These are phyloP conservation scores for Tupaia tana DNA, from an alignment of 2,113 vertebrate species.

Conservation along the genomic window DNA sequence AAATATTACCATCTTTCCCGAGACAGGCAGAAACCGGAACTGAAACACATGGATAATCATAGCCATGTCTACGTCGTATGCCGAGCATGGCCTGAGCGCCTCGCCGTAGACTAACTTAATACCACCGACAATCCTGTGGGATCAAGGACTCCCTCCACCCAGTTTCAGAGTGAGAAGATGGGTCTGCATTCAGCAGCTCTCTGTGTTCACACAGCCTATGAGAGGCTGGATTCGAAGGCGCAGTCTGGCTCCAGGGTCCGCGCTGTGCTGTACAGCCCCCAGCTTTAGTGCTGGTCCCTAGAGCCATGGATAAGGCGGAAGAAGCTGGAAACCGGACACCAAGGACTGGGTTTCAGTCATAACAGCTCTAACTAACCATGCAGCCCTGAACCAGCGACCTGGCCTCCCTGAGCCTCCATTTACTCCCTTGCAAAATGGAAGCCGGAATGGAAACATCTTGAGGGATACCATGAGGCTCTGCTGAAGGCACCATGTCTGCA, in stretches of 20 bases:
- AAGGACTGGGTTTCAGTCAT: fast-evolving
- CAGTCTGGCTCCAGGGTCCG: fast-evolving
- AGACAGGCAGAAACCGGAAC: background rate
- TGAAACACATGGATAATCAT: fast-evolving
- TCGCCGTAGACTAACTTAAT: fast-evolving
- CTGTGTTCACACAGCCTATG: fast-evolving
- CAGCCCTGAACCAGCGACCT: background rate
- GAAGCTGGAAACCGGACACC: background rate
- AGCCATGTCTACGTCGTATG: fast-evolving
- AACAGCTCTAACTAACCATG: fast-evolving
- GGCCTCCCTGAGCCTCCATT: background rate
- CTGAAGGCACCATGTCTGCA: fast-evolving
- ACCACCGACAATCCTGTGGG: background rate
- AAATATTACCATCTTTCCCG: background rate
- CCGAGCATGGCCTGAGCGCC: background rate
- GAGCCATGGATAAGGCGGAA: background rate
- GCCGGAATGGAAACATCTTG: fast-evolving
- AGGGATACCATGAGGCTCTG: fast-evolving
- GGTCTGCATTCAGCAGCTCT: background rate
- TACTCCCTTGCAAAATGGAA: background rate
- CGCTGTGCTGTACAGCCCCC: fast-evolving
- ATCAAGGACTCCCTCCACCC: fast-evolving
- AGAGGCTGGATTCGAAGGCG: too few relatives aligned
- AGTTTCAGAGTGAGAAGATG: fast-evolving
- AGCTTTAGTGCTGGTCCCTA: fast-evolving